Conservation (phyloP, 2,888 invertebrate genomes). For the Epirrhoe alternata region DNA sequence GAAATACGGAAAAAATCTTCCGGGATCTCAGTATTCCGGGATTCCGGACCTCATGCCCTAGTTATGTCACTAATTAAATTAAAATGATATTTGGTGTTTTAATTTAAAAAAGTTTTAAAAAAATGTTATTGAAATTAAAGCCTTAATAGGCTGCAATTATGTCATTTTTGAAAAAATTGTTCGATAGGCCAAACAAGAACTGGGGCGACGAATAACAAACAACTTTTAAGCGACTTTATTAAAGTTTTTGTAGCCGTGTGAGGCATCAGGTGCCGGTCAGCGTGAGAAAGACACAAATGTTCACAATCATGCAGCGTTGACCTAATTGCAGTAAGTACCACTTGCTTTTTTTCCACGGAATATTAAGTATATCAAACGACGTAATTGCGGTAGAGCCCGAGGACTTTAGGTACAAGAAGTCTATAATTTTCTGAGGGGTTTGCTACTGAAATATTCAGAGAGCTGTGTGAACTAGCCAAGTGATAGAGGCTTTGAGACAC, state of each 20-base stretch:
- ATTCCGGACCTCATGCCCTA: no score
- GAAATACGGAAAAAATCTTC: no score
- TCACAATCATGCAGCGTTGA: conserved; percentile 65
- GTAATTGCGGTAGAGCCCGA: conserved; percentile 65
- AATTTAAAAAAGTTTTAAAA: no score
- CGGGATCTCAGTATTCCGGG: no score
- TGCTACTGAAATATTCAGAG: conserved; percentile 77
- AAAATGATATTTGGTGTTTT: no score
- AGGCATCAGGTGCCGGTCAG: conserved; percentile 45
- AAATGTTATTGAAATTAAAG: no score
- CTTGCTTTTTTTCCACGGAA: conserved; percentile 54
- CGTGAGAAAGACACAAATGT: conserved; percentile 65
- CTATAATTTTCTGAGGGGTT: conserved; percentile 73
- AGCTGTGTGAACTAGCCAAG: conserved; percentile 65
- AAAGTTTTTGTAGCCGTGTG: conserved; percentile 35
- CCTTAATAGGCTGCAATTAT: no score
- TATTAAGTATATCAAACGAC: conserved; percentile 62
- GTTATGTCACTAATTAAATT: no score
- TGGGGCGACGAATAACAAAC: no score
- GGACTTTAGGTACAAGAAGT: conserved; percentile 57
- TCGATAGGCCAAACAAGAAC: no score
- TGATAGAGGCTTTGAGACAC: conserved; percentile 48
- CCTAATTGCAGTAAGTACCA: conserved; percentile 62
- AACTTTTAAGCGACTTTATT: no score
- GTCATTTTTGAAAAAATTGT: no score